Percentiles rank a stretch among this genome's conserved stretches.
Conservation (phyloP, 2,797 vertebrate genomes). For the Adrianichthys oophorus region DNA sequence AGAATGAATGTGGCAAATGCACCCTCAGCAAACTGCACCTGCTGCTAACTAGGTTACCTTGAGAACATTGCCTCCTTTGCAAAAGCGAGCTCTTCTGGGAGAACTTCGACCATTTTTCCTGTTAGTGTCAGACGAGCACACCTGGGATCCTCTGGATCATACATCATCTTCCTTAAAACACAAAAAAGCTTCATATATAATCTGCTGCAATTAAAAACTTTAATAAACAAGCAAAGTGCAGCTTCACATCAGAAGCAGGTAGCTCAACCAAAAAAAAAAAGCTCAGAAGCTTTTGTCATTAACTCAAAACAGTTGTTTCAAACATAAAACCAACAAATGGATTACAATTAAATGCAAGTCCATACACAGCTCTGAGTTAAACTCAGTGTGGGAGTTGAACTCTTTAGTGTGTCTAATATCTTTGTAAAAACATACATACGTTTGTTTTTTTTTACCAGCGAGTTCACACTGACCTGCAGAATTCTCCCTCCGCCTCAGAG, state of each 20-base stretch:
- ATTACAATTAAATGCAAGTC: too few relatives aligned
- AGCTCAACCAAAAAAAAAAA: too few relatives aligned
- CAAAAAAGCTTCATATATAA: conserved; percentile 4
- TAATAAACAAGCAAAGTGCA: neutral
- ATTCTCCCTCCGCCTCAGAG: conserved; percentile 84
- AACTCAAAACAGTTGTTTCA: too few relatives aligned
- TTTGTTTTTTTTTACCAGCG: neutral
- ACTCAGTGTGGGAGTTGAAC: too few relatives aligned
- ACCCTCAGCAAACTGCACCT: neutral
- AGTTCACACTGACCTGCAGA: conserved; percentile 80
- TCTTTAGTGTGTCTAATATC: too few relatives aligned
- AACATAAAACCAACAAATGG: too few relatives aligned
- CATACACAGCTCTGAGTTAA: too few relatives aligned
- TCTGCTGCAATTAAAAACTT: neutral
- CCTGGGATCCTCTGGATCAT: conserved; percentile 85
- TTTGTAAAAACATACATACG: too few relatives aligned
- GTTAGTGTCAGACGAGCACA: conserved; percentile 84
- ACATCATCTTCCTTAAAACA: conserved; percentile 68
- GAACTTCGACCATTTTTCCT: conserved; percentile 85
- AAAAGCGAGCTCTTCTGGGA: conserved; percentile 83
- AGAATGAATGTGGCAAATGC: neutral
- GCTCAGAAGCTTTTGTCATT: too few relatives aligned
- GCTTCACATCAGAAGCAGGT: too few relatives aligned
- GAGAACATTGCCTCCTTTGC: conserved; percentile 92
- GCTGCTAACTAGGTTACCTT: conserved; percentile 71